phyloP scores from a whole-genome alignment of 2,113 vertebrate genomes.

The Bufo bufo region DNA sequence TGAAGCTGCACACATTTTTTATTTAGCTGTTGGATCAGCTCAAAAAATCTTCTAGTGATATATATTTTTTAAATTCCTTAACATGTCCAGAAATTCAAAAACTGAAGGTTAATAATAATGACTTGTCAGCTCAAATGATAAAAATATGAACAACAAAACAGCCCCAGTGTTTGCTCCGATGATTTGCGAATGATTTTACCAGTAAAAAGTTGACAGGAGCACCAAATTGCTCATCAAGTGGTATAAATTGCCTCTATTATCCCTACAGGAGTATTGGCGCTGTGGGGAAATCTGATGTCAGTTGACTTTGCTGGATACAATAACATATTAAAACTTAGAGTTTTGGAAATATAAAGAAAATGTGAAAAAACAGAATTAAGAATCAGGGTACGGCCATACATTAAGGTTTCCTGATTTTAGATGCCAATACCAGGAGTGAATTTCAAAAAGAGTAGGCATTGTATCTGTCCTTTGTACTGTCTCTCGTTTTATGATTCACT shows the following conservation, averaged over 20 bases:
- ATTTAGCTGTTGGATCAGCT: no score
- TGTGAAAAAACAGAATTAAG: not conserved
- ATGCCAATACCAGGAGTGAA: no score
- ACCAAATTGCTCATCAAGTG: conserved; percentile 45
- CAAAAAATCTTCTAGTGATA: not conserved
- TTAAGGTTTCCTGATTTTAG: no score
- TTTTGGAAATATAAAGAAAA: not conserved
- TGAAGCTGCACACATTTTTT: not conserved
- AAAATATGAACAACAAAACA: not conserved
- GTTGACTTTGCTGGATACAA: conserved; percentile 44
- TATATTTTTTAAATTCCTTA: not conserved
- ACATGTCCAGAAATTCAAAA: not conserved
- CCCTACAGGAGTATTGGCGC: conserved; percentile 50
- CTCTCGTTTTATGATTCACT: no score
- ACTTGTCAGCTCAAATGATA: not conserved
- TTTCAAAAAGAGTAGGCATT: no score
- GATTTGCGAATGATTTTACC: conserved; percentile 44
- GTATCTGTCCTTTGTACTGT: no score
- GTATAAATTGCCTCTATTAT: conserved; percentile 56
- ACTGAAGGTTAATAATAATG: not conserved
- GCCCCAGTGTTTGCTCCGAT: not conserved
- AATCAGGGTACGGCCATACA: no score
- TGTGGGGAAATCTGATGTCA: conserved; percentile 39
- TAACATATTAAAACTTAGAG: not conserved
- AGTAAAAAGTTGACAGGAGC: conserved; percentile 50